Evolutionary conservation across 2,797 vertebrate species (phyloP), one percentile per base, ranked within the genome.

Genomic region (Rhinichthys osculus): DNA sequence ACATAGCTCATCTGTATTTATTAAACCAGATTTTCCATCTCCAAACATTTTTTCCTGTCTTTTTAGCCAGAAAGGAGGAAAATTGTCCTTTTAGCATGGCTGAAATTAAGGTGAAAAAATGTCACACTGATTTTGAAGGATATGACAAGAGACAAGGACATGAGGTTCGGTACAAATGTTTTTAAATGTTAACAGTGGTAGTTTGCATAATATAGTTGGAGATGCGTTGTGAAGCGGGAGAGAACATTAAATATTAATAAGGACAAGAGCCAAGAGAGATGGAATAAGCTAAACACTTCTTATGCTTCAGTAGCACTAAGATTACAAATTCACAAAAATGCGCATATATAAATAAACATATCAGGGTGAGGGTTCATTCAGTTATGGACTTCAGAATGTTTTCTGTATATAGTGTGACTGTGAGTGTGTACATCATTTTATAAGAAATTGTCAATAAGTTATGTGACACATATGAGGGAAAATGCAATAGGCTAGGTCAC

Each of bases 201-300:
- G 54, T 66, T 72, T 81, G 84, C 78, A 81, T 81, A 80, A 81
- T 85, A 85, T 72, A 69, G 64, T 81, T 40, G 38, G 33, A 30
- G 38, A 70, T 42, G 81, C 64, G 77, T 42, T 76, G 72, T 54
- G 80, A 23, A 33, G 54, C 21, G 16, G 38, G 27, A 79, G 33
- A 33, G 27, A 23, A 47, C 71, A 78, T 87, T 71, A 88, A 87
- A 79, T 83, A 78, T 84, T 76, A 70, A 84, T 86, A 83, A 81
- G 78, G 69, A 81, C 76, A 62, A 72, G 70, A 84, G 66, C 69
- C 82, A 67, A 77, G 70, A 82, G 80, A 82, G 72, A 50, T 64
- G 79, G 82, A 57, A 54, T 71, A 14, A 78, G 73, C 70, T 84
- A 87, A 78, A 86, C 35, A 76, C 84, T 82, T 33, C 69, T 54